phyloP scores from a whole-genome alignment of 2,113 vertebrate genomes.

The Mobula hypostoma region DNA sequence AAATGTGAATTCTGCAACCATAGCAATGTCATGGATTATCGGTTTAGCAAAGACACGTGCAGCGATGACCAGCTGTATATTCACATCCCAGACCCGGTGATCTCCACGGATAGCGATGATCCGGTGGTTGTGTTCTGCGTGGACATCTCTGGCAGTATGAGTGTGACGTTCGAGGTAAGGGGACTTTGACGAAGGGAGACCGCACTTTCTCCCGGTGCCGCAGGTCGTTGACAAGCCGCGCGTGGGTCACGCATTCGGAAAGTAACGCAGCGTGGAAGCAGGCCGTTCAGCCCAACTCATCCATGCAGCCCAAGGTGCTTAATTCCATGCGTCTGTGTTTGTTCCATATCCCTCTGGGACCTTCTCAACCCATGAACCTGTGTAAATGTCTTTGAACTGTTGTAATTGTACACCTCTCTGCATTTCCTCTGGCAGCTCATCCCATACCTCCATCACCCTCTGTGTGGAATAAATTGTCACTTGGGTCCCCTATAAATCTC shows the following conservation, averaged over 20 bases:
- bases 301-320: too few species aligned
- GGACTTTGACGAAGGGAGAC: too few species aligned
- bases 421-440: neutral
- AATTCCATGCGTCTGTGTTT: too few species aligned
- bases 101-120: slow-evolving; percentile 41
- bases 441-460: too few species aligned
- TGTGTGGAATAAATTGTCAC: too few species aligned
- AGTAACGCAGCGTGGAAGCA: neutral
- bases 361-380: too few species aligned
- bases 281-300: too few species aligned
- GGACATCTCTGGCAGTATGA: slow-evolving; percentile 43
- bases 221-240: neutral
- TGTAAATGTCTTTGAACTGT: too few species aligned
- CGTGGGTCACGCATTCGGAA: neutral
- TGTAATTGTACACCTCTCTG: too few species aligned
- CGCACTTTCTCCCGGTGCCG: too few species aligned
- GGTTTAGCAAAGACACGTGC: neutral
- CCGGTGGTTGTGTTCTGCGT: slow-evolving; percentile 41
- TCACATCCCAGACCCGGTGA: slow-evolving; percentile 23
- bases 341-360: too few species aligned
- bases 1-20: slow-evolving; percentile 56
- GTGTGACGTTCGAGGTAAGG: slow-evolving; percentile 40
- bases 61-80: slow-evolving; percentile 53
- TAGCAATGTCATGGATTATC: slow-evolving; percentile 42
- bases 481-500: too few species aligned